phyloP scores from a whole-genome alignment of 2,797 vertebrate genomes.

The Phoxinus dragarum region DNA sequence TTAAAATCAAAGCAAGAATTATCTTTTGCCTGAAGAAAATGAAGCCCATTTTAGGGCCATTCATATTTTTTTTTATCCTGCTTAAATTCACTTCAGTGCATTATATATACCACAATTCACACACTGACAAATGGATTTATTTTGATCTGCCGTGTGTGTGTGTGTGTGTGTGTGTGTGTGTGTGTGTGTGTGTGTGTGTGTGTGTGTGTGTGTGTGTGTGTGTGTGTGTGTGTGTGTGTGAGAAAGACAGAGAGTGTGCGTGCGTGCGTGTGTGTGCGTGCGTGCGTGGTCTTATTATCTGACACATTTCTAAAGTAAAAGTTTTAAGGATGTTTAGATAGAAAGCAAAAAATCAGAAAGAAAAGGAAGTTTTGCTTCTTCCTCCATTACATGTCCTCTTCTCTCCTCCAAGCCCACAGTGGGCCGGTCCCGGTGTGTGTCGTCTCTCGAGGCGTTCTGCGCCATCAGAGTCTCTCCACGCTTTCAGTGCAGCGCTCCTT shows the following conservation, averaged over 20 bases:
- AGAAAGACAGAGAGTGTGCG: too few relatives aligned
- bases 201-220: too few relatives aligned
- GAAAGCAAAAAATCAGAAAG: not conserved
- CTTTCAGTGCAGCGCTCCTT: constrained; percentile 45
- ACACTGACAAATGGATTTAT: not conserved
- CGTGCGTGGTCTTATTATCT: not conserved
- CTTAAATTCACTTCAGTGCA: not conserved
- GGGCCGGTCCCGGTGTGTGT: constrained; percentile 50
- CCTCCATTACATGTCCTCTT: not conserved
- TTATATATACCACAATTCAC: not conserved
- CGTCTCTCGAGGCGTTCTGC: constrained; percentile 60
- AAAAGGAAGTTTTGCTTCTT: not conserved
- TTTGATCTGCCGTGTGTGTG: too few relatives aligned
- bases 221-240: too few relatives aligned
- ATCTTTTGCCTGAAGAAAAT: not conserved
- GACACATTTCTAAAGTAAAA: not conserved
- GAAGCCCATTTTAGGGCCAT: not conserved
- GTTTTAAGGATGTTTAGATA: too few relatives aligned
- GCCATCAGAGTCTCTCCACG: constrained; percentile 59
- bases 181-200: too few relatives aligned
- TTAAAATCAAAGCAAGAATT: not conserved
- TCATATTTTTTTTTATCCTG: not conserved
- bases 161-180: too few relatives aligned
- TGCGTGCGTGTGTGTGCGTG: too few relatives aligned
- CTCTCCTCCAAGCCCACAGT: constrained; percentile 28